phyloP scores from a whole-genome alignment of 1,140 invertebrate genomes.

The Lamellibrachia luymesi region DNA sequence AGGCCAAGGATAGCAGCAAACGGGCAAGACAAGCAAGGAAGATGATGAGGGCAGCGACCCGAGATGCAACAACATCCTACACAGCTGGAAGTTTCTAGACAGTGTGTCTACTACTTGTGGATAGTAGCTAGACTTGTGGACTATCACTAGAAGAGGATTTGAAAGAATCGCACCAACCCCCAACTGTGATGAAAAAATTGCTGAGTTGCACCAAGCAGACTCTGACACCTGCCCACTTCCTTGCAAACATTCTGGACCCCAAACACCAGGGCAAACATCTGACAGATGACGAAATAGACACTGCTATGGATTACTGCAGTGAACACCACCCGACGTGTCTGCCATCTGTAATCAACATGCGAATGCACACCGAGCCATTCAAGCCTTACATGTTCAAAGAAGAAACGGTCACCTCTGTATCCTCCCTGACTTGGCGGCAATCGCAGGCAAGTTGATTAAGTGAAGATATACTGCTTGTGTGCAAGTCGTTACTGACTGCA shows the following conservation, averaged over 20 bases:
- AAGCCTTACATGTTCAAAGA: slow-evolving; percentile 8
- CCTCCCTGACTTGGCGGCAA: slow-evolving; percentile 6
- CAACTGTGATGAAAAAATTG: slow-evolving; percentile 15
- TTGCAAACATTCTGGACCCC: slow-evolving; percentile 12
- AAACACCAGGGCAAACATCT: slow-evolving; percentile 10
- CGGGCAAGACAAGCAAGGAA: no score
- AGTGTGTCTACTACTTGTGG: no score
- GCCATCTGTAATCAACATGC: slow-evolving; percentile 13
- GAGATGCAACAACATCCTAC: no score
- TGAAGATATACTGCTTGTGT: slow-evolving; percentile 13
- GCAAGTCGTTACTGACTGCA: slow-evolving; percentile 12
- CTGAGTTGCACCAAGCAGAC: slow-evolving; percentile 9
- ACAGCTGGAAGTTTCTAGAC: no score
- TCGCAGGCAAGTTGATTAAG: slow-evolving; percentile 2
- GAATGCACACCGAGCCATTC: not conserved
- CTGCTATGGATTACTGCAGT: slow-evolving; percentile 1
- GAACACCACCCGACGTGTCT: slow-evolving; percentile 5
- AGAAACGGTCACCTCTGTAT: slow-evolving; percentile 2
- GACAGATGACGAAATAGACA: slow-evolving; percentile 16
- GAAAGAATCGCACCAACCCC: slow-evolving; percentile 9
- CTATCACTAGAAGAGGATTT: not conserved
- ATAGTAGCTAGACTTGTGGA: no score
- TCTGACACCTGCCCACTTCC: slow-evolving; percentile 12
- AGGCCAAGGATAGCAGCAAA: no score
- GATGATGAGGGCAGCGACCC: no score